Evolutionary conservation across 1,140 invertebrate genomes (phyloP), one percentile per base, ranked within the genome.

Genomic region (Sinonovacula constricta): DNA sequence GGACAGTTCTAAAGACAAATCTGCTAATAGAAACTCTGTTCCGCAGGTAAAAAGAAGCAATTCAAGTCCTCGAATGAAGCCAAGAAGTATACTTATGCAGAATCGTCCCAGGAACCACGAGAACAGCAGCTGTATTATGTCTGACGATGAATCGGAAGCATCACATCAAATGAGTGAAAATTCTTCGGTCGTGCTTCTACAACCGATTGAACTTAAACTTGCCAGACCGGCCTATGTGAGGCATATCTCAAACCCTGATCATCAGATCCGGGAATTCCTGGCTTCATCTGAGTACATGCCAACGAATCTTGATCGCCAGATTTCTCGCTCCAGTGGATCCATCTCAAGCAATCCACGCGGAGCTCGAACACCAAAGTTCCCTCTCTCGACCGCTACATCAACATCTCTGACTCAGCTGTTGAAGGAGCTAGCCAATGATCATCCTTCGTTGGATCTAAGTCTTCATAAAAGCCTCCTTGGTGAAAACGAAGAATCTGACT

Each of bases 361-460:
- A 57, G 84, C 86, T 15, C 85, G 83, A 3, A 89, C 88, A 4
- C 88, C 88, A 28, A 89, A 87, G 66, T 89, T 89, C 39, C 88
- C 88, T 22, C 75, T 83, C 14, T 80, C 69, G 56, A 62, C 78
- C 15, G 81, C 81, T 10, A 66, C 83, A 15, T 85, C 83, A 3
- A 79, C 86, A 24, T 87, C 85, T 2, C 67, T 88, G n/a, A 88
- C 84, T 4, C 83, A 87, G 72, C 79, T 89, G n/a, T 51, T 87
- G 3, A 81, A 85, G 49, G 86, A 86, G 63, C 81, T 88, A 14
- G 85, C 86, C 1, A 83, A 69, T 54, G 85, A 87, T 33, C 81
- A 81, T 28, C 79, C 81, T 18, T 49, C 75, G 3, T 45, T 77
- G 59, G 80, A 68, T 33, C n/a, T 78, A 53, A 70, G 60, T 26